Conservation (phyloP, 2,113 vertebrate genomes). For the Tragelaphus strepsiceros region DNA sequence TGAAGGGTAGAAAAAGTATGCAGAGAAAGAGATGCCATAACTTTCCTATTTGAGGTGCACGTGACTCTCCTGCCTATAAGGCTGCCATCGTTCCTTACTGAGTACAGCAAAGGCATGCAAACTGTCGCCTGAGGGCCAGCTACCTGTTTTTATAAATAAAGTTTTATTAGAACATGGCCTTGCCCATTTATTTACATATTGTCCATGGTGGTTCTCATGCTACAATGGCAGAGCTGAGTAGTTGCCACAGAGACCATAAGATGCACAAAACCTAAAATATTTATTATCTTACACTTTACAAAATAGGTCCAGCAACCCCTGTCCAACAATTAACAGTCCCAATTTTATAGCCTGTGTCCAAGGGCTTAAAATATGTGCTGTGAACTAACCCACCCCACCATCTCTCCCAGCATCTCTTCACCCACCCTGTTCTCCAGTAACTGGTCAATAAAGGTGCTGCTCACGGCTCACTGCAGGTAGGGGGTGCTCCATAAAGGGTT, state of each 20-base stretch:
- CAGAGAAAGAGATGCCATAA: accelerated
- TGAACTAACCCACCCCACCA: not conserved
- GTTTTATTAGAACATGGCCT: not conserved
- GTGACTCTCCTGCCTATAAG: not conserved
- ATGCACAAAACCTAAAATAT: not conserved
- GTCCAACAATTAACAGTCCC: accelerated
- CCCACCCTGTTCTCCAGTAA: no score
- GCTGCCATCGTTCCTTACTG: not conserved
- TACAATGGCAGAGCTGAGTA: not conserved
- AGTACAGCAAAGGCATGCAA: not conserved
- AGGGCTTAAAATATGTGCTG: not conserved
- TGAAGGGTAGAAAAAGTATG: accelerated
- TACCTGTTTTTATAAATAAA: not conserved
- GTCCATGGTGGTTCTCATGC: not conserved
- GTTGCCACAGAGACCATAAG: not conserved
- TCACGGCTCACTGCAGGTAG: accelerated
- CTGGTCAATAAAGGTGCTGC: accelerated
- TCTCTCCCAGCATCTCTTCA: no score
- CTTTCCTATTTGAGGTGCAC: accelerated
- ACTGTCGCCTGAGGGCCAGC: accelerated
- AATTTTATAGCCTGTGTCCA: not conserved
- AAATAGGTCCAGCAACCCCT: not conserved
- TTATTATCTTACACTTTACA: not conserved
- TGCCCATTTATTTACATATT: not conserved
- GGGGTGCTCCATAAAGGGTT: not conserved